Conservation (phyloP, 2,797 vertebrate species). For the Oreochromis grahami region DNA sequence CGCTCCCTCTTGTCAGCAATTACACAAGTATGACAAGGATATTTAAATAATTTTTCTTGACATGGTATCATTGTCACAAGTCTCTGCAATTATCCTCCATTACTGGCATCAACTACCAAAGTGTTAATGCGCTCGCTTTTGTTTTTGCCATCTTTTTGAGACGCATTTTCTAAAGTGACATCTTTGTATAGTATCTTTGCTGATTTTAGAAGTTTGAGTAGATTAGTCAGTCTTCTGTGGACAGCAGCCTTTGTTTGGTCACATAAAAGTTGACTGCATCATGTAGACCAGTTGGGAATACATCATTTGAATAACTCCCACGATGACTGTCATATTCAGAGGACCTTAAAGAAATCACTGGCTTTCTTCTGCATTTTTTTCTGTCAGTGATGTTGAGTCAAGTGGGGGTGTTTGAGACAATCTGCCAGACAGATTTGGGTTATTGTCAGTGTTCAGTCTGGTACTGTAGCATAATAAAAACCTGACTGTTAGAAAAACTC, state of each 20-base stretch:
- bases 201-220: neutral
- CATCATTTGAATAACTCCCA: neutral
- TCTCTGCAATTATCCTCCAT: slow-evolving; percentile 21
- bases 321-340: slow-evolving; percentile 19
- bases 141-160: neutral
- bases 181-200: neutral
- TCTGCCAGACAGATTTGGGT: slow-evolving; percentile 10
- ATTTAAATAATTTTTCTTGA: slow-evolving; percentile 37
- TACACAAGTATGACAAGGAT: slow-evolving; percentile 56
- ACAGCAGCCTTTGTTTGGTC: slow-evolving; percentile 29
- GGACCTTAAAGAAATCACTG: slow-evolving; percentile 28
- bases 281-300: neutral
- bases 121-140: neutral
- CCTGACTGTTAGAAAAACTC: neutral
- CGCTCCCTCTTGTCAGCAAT: slow-evolving; percentile 35
- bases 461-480: neutral
- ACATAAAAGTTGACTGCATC: slow-evolving; percentile 5
- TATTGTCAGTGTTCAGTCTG: neutral
- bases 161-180: neutral
- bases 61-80: slow-evolving; percentile 29
- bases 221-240: slow-evolving; percentile 9
- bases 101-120: neutral
- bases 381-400: slow-evolving; percentile 23
- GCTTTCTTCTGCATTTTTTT: slow-evolving; percentile 20
- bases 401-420: slow-evolving; percentile 18